phyloP scores from a whole-genome alignment of 2,888 invertebrate genomes.

The Seira sanloemensis region DNA sequence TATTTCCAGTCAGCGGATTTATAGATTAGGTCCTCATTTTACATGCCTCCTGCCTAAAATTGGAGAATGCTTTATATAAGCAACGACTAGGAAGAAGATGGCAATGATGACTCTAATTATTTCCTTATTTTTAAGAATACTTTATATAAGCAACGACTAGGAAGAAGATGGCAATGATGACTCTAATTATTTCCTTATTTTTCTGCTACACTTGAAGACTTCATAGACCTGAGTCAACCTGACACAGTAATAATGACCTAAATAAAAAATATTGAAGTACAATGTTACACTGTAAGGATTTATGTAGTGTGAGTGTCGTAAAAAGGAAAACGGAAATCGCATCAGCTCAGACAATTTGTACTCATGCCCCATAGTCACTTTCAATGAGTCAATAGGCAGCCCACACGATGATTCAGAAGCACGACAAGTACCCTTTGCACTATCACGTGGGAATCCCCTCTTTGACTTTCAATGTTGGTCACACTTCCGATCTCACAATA shows the following conservation, averaged over 20 bases:
- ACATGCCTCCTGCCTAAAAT: no score
- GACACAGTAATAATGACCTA: constrained; percentile 64
- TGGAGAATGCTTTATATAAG: no score
- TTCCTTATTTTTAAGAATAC: no score
- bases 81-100: not conserved
- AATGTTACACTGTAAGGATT: not conserved
- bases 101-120: constrained; percentile 23
- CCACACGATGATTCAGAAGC: not conserved
- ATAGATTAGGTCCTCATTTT: no score
- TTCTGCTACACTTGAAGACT: constrained; percentile 30
- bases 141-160: no score
- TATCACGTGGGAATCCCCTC: constrained; percentile 55
- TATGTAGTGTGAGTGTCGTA: not conserved
- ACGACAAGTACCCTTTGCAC: constrained; percentile 39
- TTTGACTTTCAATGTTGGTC: constrained; percentile 54
- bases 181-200: constrained; percentile 42
- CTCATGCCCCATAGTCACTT: constrained; percentile 20
- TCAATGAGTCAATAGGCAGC: constrained; percentile 18
- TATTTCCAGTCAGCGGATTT: no score
- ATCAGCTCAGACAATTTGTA: no score
- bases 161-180: constrained; percentile 3
- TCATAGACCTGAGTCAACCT: constrained; percentile 51
- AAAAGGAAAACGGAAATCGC: constrained; percentile 53
- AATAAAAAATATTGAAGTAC: constrained; percentile 38
- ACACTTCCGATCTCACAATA: constrained; percentile 52